Conservation (phyloP, 1,140 invertebrate species). For the Dolichoris vasculosae region DNA sequence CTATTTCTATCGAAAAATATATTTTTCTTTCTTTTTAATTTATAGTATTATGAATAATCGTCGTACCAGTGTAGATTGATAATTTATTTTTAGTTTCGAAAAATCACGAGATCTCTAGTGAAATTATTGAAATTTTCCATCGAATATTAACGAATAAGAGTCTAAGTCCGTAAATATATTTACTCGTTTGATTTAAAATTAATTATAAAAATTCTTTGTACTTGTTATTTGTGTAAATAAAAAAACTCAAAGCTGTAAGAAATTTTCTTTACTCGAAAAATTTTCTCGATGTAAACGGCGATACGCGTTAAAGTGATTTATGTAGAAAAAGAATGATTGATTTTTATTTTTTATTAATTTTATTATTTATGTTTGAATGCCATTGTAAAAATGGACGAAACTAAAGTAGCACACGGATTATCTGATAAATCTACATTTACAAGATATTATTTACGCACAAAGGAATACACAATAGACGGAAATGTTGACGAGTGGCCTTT, state of each 20-base stretch:
- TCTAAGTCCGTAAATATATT: not conserved
- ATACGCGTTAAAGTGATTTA: not conserved
- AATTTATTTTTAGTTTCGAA: not conserved
- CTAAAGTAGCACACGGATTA: conserved; percentile 19
- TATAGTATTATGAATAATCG: not conserved
- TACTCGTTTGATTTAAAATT: not conserved
- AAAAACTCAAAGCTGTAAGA: too few relatives aligned
- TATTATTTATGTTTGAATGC: not conserved
- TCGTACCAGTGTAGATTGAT: not conserved
- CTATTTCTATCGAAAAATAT: too few relatives aligned
- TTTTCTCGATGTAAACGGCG: too few relatives aligned
- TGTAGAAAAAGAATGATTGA: not conserved
- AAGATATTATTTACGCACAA: conserved; percentile 33
- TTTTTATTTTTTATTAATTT: not conserved
- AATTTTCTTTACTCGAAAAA: too few relatives aligned
- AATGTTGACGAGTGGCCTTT: not conserved
- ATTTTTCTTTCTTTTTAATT: not conserved
- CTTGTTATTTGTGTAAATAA: too few relatives aligned
- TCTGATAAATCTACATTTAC: conserved; percentile 29
- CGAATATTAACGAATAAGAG: not conserved
- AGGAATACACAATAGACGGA: not conserved
- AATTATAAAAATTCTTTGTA: too few relatives aligned
- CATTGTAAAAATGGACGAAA: conserved; percentile 6
- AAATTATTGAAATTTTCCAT: too few relatives aligned
- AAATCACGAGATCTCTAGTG: not conserved